A percentile compares a stretch with the other conserved stretches of the same genome.
These are phyloP conservation scores for Prionailurus viverrinus DNA, from an alignment of 2,113 vertebrate genomes.

Conservation along the genomic window DNA sequence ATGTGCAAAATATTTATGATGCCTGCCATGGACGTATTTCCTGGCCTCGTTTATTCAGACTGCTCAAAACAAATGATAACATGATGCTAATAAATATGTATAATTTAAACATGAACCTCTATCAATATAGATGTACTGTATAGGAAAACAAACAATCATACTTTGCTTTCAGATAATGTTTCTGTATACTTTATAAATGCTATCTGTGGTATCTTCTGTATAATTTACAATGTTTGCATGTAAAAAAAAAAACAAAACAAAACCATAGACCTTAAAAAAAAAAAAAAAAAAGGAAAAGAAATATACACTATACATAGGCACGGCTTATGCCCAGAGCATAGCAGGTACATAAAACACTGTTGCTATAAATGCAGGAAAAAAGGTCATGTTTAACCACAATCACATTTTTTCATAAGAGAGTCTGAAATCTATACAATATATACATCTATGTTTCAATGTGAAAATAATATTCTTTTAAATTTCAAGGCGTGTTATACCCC, in stretches of 20 bases:
- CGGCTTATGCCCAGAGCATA: constrained; percentile 86
- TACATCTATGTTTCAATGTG: constrained; percentile 92
- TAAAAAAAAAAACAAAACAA: constrained; percentile 80
- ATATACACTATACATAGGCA: constrained; percentile 91
- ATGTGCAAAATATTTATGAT: constrained; percentile 97
- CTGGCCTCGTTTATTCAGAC: constrained; percentile 85
- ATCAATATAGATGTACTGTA: constrained; percentile 92
- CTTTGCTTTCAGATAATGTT: constrained; percentile 92
- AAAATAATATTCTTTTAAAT: constrained; percentile 91
- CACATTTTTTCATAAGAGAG: constrained; percentile 90
- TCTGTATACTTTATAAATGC: constrained; percentile 93
- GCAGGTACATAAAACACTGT: constrained; percentile 86
- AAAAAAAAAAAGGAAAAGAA: constrained; percentile 79
- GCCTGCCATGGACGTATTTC: constrained; percentile 85
- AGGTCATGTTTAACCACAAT: constrained; percentile 88
- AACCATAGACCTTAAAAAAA: constrained; percentile 86
- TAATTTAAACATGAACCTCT: constrained; percentile 93
- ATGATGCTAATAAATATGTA: constrained; percentile 91
- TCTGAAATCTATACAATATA: constrained; percentile 93
- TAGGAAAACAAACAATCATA: constrained; percentile 91
- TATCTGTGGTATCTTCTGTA: constrained; percentile 91
- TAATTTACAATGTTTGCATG: constrained; percentile 91
- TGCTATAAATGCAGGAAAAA: constrained; percentile 88
- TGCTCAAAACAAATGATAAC: constrained; percentile 85
- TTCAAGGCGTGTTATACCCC: constrained; percentile 89